These are phyloP conservation scores for Zeuzera pyrina DNA, from an alignment of 2,888 invertebrate species.

Conservation along the genomic window DNA sequence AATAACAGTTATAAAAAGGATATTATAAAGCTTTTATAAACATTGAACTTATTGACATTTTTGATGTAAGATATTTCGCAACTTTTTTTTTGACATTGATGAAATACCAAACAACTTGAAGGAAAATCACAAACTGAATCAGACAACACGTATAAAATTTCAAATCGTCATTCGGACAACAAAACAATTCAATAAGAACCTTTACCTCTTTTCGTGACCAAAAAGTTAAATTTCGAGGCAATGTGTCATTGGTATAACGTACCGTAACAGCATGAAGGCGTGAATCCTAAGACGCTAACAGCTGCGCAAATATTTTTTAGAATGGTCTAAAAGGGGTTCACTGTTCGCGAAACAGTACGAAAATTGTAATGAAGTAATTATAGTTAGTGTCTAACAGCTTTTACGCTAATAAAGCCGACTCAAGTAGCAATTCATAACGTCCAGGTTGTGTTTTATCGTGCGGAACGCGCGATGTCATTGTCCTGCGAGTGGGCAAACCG, in stretches of 20 bases:
- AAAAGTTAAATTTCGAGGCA: conserved; percentile 17
- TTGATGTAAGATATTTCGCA: too few relatives aligned
- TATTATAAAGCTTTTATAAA: too few relatives aligned
- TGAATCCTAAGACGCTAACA: background rate
- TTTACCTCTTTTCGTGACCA: conserved; percentile 45
- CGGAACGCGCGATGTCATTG: conserved; percentile 70
- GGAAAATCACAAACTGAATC: too few relatives aligned
- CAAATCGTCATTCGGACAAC: conserved; percentile 24
- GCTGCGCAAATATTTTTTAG: background rate
- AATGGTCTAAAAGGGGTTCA: conserved; percentile 22
- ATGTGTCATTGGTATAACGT: background rate
- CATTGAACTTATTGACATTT: too few relatives aligned
- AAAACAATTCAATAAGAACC: conserved; percentile 24
- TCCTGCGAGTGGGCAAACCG: conserved; percentile 50
- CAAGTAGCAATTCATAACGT: conserved; percentile 49
- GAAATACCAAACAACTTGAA: too few relatives aligned
- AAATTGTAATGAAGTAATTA: conserved; percentile 46
- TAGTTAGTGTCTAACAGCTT: conserved; percentile 40
- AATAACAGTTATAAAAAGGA: too few relatives aligned
- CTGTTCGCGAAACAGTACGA: conserved; percentile 35
- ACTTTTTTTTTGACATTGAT: too few relatives aligned
- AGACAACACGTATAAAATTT: too few relatives aligned
- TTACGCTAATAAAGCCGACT: conserved; percentile 39
- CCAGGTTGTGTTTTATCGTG: conserved; percentile 63
- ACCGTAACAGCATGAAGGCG: too few relatives aligned